Evolutionary conservation across 2,113 vertebrate species (phyloP).

Genomic region (Narcine bancroftii): DNA sequence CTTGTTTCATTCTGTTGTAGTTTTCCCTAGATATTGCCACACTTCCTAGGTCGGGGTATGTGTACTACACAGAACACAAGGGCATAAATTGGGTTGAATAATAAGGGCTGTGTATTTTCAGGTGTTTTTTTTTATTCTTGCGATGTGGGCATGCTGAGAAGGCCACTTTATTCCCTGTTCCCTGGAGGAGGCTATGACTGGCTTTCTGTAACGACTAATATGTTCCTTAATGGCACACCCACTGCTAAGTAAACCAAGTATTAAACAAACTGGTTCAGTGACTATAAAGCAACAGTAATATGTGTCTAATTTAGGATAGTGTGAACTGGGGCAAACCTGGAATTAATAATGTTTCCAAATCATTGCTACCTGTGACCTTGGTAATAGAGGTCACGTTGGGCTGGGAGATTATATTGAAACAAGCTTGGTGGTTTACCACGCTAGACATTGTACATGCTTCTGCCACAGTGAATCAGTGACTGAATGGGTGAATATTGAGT

Average conservation of each 20-base stretch:
- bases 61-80: too few species aligned
- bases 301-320: neutral
- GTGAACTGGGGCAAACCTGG: neutral
- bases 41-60: too few species aligned
- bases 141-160: too few species aligned
- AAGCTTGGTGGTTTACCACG: neutral
- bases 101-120: too few species aligned
- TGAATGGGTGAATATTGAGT: neutral
- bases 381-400: neutral
- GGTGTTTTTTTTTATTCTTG: neutral
- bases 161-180: neutral
- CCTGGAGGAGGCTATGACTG: neutral
- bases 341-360: neutral
- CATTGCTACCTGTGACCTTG: neutral
- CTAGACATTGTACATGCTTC: neutral
- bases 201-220: neutral
- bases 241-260: neutral
- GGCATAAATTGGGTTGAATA: too few species aligned
- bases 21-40: too few species aligned
- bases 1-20: too few species aligned
- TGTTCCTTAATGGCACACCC: neutral
- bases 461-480: neutral
- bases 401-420: neutral
- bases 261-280: neutral
- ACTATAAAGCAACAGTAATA: neutral